Conservation (phyloP, 2,888 invertebrate genomes). For the Ceramica pisi region DNA sequence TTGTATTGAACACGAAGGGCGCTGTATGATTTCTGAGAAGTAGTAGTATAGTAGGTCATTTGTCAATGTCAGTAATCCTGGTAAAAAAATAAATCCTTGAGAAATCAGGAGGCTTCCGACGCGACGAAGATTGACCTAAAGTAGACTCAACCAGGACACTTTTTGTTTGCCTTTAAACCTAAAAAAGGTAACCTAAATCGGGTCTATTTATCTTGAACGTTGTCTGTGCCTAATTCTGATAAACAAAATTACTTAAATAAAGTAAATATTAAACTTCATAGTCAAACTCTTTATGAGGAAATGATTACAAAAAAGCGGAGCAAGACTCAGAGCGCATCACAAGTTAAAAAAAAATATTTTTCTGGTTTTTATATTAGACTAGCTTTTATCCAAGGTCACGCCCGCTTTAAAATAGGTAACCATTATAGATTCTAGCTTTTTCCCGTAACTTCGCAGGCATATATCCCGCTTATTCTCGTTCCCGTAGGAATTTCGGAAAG, state of each 20-base stretch:
- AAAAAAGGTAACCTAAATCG: slow-evolving; percentile 22
- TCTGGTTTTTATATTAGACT: background rate
- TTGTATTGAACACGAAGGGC: no score
- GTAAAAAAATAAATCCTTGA: background rate
- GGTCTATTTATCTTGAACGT: slow-evolving; percentile 7
- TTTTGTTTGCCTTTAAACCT: background rate
- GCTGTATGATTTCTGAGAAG: no score
- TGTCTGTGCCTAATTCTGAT: slow-evolving; percentile 9
- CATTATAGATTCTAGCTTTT: no score
- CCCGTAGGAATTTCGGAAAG: no score
- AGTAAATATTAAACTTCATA: background rate
- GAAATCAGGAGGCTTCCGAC: background rate
- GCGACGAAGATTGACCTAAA: slow-evolving; percentile 4
- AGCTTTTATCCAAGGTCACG: no score
- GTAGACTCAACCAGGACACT: background rate
- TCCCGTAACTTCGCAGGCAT: no score
- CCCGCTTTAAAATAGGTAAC: no score
- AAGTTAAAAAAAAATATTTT: background rate
- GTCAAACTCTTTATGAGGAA: background rate
- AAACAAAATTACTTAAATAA: background rate
- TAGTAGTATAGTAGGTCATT: background rate
- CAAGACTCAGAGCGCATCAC: background rate
- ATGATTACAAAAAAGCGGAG: background rate
- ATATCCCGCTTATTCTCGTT: no score
- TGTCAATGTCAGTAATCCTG: background rate